phyloP scores from a whole-genome alignment of 2,888 invertebrate species.

The Agrochola circellaris region DNA sequence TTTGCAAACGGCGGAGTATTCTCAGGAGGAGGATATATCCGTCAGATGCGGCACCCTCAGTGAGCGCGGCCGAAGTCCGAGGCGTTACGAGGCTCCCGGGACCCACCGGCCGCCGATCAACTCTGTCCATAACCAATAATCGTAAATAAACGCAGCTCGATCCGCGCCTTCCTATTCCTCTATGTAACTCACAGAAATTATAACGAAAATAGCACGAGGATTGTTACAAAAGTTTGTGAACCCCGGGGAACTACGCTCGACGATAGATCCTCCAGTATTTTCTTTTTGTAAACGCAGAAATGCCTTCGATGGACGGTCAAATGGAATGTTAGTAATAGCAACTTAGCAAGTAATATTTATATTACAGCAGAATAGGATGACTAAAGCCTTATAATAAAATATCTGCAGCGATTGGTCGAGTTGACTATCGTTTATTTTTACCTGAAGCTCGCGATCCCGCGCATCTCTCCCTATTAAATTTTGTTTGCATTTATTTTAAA shows the following conservation, averaged over 20 bases:
- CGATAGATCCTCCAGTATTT: conserved; percentile 44
- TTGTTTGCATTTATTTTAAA: conserved; percentile 91
- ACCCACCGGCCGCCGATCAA: conserved; percentile 83
- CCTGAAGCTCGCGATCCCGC: conserved; percentile 88
- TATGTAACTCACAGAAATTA: conserved; percentile 70
- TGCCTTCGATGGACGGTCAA: conserved; percentile 29
- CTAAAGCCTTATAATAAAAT: conserved; percentile 79
- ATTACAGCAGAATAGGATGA: conserved; percentile 69
- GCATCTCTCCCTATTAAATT: conserved; percentile 91
- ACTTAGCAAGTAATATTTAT: conserved; percentile 70
- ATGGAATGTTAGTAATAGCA: conserved; percentile 61
- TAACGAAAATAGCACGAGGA: conserved; percentile 60
- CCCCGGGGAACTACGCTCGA: conserved; percentile 51
- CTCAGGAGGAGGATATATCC: conserved; percentile 89
- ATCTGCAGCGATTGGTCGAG: conserved; percentile 85
- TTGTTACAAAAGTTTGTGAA: conserved; percentile 55
- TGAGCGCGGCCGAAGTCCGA: conserved; percentile 82
- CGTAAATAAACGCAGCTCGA: conserved; percentile 87
- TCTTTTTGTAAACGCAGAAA: conserved; percentile 50
- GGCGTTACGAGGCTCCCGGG: conserved; percentile 89
- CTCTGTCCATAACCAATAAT: conserved; percentile 90
- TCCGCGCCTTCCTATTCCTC: conserved; percentile 69
- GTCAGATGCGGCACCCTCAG: conserved; percentile 83
- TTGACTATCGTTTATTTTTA: conserved; percentile 89
- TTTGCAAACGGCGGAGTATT: conserved; percentile 81